Evolutionary conservation across 2,888 invertebrate genomes (phyloP), one percentile per base, ranked within the genome.

Genomic region (Ormyrus pomaceus): DNA sequence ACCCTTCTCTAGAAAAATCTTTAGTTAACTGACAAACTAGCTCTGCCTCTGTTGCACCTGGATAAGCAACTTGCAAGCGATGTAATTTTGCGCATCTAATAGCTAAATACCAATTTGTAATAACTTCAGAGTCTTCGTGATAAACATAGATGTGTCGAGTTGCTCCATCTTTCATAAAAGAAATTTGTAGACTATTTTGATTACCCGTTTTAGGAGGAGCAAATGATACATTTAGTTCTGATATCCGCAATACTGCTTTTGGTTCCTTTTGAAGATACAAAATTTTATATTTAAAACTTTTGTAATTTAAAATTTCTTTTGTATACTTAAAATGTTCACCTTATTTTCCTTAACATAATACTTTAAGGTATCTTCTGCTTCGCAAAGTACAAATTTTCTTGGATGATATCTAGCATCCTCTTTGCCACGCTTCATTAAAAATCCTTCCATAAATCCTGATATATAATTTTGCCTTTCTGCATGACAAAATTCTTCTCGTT

Each of bases 61-160:
- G 97, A 90, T 95, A 96, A 45, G 97, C 97, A 2, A 97, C 94
- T 91, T 96, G 95, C 34, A 97, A 91, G 19, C 96, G 92, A 86
- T 96, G 96, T 68, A 97, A 91, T 88, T 97, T 97, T 0, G 96
- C 96, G 89, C 96, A 95, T 77, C 97, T 92, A 83, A 96, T 95
- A 50, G 95, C 95, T 91, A 94, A 93, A 89, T 95, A 96, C 97
- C 97, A 97, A 89, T 95, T 95, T 59, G 94, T 95, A 81, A 97
- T 95, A 69, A 95, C 94, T 92, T 97, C 96, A 1, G 96, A 94
- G 85, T 96, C 96, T 84, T 97, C 96, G 84, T 97, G 96, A 88
- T 96, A 96, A 0, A 97, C 95, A 89, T 95, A 98, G 85, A 98
- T 95, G 87, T 97, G 97, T 82, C 97, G 91, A 0, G 97, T 97